A percentile compares a stretch with the other conserved stretches of the same genome.
Conservation (phyloP, 2,113 vertebrate species). For the Vanacampus margaritifer region DNA sequence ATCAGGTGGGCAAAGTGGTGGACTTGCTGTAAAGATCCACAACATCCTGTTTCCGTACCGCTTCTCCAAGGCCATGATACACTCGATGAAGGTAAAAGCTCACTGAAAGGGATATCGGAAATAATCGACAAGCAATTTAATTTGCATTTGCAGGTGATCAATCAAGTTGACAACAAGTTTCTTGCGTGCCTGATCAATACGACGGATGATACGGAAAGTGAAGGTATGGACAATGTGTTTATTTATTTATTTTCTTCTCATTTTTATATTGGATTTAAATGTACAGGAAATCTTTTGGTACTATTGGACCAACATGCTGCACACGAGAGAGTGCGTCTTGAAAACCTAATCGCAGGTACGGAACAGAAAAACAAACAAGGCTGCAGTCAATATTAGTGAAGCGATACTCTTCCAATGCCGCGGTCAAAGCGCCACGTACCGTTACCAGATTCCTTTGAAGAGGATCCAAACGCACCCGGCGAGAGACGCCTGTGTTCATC, state of each 20-base stretch:
- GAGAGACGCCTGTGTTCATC: constrained; percentile 83
- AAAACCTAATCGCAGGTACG: constrained; percentile 86
- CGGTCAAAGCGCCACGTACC: constrained; percentile 1
- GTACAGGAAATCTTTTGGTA: constrained; percentile 83
- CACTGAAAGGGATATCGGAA: neutral
- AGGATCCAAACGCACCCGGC: constrained; percentile 70
- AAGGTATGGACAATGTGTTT: constrained; percentile 47
- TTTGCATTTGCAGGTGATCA: constrained; percentile 80
- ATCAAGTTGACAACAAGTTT: constrained; percentile 98
- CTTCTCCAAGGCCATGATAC: constrained; percentile 95
- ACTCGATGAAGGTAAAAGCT: constrained; percentile 84
- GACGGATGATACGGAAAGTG: constrained; percentile 47
- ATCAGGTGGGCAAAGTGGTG: constrained; percentile 79
- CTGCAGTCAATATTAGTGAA: neutral
- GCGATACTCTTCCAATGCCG: constrained; percentile 27
- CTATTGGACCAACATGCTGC: constrained; percentile 96
- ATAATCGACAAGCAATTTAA: neutral
- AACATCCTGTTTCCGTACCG: constrained; percentile 92
- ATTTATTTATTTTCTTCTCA: neutral
- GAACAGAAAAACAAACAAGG: neutral
- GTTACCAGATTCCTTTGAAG: constrained; percentile 85
- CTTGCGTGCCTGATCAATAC: constrained; percentile 94
- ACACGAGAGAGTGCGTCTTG: constrained; percentile 90
- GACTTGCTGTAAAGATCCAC: constrained; percentile 89
- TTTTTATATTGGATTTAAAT: constrained; percentile 14